Evolutionary conservation across 2,797 vertebrate genomes (phyloP).

Genomic region (Antennarius maculatus): DNA sequence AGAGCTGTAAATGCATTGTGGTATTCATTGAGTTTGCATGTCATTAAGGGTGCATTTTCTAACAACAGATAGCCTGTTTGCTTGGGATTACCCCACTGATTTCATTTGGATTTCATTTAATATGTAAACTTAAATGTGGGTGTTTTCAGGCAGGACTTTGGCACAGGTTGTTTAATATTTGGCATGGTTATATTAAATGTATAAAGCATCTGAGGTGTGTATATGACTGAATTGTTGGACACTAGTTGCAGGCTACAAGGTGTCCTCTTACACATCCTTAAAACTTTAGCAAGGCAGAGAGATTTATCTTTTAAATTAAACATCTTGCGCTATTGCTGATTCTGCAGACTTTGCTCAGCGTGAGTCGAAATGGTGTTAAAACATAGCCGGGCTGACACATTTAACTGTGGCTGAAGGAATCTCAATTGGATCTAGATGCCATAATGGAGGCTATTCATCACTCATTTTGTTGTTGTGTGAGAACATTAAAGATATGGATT

Average conservation of each 20-base stretch:
- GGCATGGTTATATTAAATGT: neutral
- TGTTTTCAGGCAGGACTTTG: neutral
- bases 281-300: slow-evolving; percentile 12
- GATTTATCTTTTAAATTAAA: slow-evolving; percentile 24
- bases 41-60: slow-evolving; percentile 21
- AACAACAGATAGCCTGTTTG: slow-evolving; percentile 13
- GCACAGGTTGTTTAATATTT: neutral
- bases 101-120: slow-evolving; percentile 1
- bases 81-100: slow-evolving; percentile 15
- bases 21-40: slow-evolving; percentile 49
- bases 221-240: slow-evolving; percentile 13
- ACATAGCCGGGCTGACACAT: slow-evolving; percentile 32
- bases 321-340: slow-evolving; percentile 50
- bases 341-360: slow-evolving; percentile 34
- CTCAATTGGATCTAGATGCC: slow-evolving; percentile 66
- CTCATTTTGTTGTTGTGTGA: slow-evolving; percentile 66
- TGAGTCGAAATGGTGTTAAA: slow-evolving; percentile 43
- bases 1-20: slow-evolving; percentile 40
- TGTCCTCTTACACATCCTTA: slow-evolving; percentile 28
- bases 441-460: slow-evolving; percentile 64
- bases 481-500: slow-evolving; percentile 66
- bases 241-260: slow-evolving; percentile 15
- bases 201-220: neutral
- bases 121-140: slow-evolving; percentile 16
- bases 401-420: slow-evolving; percentile 46